A percentile compares a stretch with the other conserved stretches of the same genome.
Conservation (phyloP, 2,797 vertebrate species). For the Nothura maculosa region DNA sequence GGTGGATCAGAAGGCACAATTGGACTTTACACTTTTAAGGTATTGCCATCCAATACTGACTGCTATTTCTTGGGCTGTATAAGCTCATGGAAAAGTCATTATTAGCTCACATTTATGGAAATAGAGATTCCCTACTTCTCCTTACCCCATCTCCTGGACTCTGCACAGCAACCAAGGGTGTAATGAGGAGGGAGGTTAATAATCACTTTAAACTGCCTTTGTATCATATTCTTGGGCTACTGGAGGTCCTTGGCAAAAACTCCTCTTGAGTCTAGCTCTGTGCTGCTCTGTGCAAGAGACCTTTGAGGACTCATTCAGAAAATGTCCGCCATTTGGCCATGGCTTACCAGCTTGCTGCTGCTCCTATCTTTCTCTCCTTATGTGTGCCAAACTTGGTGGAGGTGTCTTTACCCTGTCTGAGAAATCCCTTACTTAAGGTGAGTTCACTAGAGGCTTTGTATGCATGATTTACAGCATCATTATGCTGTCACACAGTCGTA, state of each 20-base stretch:
- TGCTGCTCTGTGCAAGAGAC: background rate
- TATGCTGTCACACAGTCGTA: conserved; percentile 34
- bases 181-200: conserved; percentile 23
- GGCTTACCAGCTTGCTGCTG: conserved; percentile 25
- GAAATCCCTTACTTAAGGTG: conserved; percentile 47
- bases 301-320: background rate
- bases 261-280: conserved; percentile 16
- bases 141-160: conserved; percentile 20
- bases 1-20: conserved; percentile 55
- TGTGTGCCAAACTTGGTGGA: conserved; percentile 31
- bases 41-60: conserved; percentile 39
- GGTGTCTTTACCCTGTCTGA: conserved; percentile 35
- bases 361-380: conserved; percentile 38
- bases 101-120: conserved; percentile 12
- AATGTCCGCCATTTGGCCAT: background rate
- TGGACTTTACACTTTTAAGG: conserved; percentile 72
- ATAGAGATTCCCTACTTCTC: conserved; percentile 35
- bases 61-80: conserved; percentile 46
- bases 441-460: conserved; percentile 48
- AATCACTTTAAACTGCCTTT: conserved; percentile 56
- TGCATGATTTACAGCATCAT: conserved; percentile 65
- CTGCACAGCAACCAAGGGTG: conserved; percentile 11
- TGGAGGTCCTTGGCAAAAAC: conserved; percentile 49
- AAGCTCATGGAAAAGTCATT: conserved; percentile 52
- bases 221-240: conserved; percentile 53